Base-by-base conservation (phyloP, 2,797 vertebrate genomes). In the Sebastes ruberrimus region DNA sequence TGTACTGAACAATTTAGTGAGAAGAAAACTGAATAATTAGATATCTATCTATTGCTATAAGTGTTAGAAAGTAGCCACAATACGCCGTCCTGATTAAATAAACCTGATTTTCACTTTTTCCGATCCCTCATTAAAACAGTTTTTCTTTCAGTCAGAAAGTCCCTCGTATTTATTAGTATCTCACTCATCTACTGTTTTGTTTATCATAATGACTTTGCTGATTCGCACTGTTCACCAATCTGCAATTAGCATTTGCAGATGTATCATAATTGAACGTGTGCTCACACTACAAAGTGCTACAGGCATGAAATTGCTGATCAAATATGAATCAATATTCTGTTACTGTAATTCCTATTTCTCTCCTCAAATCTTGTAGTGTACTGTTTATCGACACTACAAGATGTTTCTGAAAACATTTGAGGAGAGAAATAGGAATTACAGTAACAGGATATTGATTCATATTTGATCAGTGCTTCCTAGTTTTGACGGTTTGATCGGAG, bases 191-290 rank as follows among this genome's bases (percentile, higher is more conserved):
- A 6, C 66, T 52, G 55, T 76, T 81, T 78, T 89, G 87, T 92
- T 90, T 88, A 57, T 82, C 57, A 70, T 89, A 85, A 86, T 81
- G 76, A 84, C 72, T 88, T 68, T 81, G 67, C 80, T 86, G 76
- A 77, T 80, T 71, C 71, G 27, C 55, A 61, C 77, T 56, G 69
- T 78, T 69, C 87, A 78, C 86, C 74, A 74, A 75, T 85, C 76
- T 79, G 76, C 74, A 84, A 90, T 91, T 90, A 80, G 86, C 79
- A 55, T 78, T 63, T 79, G 82, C 76, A 83, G 79, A 79, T 91
- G 76, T 78, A 86, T 84, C 61, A 77, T 84, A 85, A 88, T 86
- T 90, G 75, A 84, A 79, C 59, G 20, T 71, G 80, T 72, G 74
- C 70, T 88, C 80, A 49, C 35, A 32, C 68, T 57, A 69, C 63